These are phyloP conservation scores for Notoglanidium macrostoma DNA, from an alignment of 2,797 vertebrate genomes.

Conservation along the genomic window DNA sequence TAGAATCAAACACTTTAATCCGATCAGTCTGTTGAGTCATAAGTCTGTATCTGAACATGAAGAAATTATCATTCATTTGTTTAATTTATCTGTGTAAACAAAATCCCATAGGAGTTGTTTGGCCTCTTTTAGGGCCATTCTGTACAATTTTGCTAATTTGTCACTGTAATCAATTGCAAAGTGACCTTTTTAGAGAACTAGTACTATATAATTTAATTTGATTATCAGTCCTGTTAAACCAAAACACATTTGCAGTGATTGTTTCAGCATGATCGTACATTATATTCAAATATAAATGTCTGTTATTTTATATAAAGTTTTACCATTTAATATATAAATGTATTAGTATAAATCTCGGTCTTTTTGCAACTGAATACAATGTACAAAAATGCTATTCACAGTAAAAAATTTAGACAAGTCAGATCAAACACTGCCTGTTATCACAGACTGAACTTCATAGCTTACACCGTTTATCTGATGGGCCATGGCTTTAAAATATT, in stretches of 20 bases:
- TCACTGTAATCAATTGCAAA: conserved; percentile 38
- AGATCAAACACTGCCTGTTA: conserved; percentile 39
- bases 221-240: conserved; percentile 1
- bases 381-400: conserved; percentile 3
- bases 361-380: conserved; percentile 40
- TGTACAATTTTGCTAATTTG: neutral
- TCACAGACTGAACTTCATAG: conserved; percentile 53
- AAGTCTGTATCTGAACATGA: conserved; percentile 48
- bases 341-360: neutral
- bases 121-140: neutral
- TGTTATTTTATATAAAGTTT: conserved; percentile 17
- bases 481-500: conserved; percentile 69
- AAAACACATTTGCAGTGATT: neutral
- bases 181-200: neutral
- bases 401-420: conserved; percentile 29
- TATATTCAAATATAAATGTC: neutral
- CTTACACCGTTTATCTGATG: conserved; percentile 57
- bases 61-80: conserved; percentile 3
- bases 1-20: neutral
- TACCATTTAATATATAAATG: neutral
- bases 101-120: neutral
- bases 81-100: conserved; percentile 8
- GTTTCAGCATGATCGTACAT: conserved; percentile 2
- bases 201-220: neutral
- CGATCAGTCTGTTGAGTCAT: neutral